Evolutionary conservation across 2,113 vertebrate genomes (phyloP), one percentile per base, ranked within the genome.

Genomic region (Indri indri): DNA sequence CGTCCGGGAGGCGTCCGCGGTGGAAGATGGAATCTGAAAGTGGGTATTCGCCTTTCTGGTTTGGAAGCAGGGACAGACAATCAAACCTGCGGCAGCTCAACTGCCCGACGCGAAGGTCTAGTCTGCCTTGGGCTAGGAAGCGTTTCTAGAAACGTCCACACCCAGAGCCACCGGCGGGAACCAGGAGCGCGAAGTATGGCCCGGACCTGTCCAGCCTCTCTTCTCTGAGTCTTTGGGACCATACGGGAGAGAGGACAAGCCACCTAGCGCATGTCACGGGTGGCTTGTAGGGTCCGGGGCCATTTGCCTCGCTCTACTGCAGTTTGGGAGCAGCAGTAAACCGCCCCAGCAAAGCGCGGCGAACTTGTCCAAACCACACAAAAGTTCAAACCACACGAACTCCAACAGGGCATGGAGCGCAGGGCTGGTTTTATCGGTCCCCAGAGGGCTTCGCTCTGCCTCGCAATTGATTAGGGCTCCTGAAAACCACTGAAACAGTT

Each of bases 1-100:
- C 54, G 45, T 87, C 94, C 92, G 32, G 32, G 68, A 61, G 8
- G 77, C 47, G 92, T 94, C 95, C 73, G 68, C 3, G 16, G 86
- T 89, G 8, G 85, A 90, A 97, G 92, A 91, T 95, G 95, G 95
- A 97, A 94, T 34, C 92, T 88, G 91, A 96, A 95, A 92, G 83
- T 71, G 88, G 63, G 88, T 90, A 68, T 96, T 96, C 73, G 88
- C 95, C 92, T 97, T 98, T 96, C 92, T 80, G 50, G 96, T 96
- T 93, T 96, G 85, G 83, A 81, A 95, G 94, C 89, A n/a, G 79
- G 47, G 74, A 50, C 85, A 14, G 73, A 83, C 40, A 32, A 30
- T 40, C 93, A 86, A 87, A 80, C 88, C 93, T 25, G 82, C 52
- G 52, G 97, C 52, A 70, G 61, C 23, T 63, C 57, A 74, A 42